Conservation (phyloP, 1,140 invertebrate genomes). For the Drosophila lini region DNA sequence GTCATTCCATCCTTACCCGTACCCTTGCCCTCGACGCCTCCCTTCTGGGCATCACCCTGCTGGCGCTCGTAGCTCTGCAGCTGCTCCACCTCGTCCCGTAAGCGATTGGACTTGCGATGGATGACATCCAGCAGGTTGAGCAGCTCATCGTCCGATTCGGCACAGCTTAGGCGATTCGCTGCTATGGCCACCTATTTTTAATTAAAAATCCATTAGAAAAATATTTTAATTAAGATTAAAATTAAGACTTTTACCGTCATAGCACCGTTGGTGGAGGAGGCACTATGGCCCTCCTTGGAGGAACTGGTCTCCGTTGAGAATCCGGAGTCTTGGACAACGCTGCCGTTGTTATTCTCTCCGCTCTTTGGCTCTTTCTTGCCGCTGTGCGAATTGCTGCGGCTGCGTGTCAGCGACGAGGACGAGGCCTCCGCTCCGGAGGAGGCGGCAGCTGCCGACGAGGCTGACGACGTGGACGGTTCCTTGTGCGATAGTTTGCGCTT, state of each 20-base stretch:
- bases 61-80: slow-evolving; percentile 77
- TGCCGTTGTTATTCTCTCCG: slow-evolving; percentile 86
- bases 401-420: slow-evolving; percentile 86
- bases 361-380: slow-evolving; percentile 85
- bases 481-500: slow-evolving; percentile 87
- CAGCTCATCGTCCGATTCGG: slow-evolving; percentile 91
- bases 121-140: slow-evolving; percentile 94
- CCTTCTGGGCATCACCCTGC: slow-evolving; percentile 21
- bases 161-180: slow-evolving; percentile 75
- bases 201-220: background rate
- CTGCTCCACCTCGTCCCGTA: slow-evolving; percentile 90
- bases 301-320: slow-evolving; percentile 93
- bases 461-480: slow-evolving; percentile 78
- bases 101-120: slow-evolving; percentile 90
- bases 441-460: slow-evolving; percentile 25
- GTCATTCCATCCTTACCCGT: slow-evolving; percentile 55
- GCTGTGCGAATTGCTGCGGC: slow-evolving; percentile 88
- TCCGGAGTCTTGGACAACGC: slow-evolving; percentile 92
- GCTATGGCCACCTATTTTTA: slow-evolving; percentile 68
- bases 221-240: background rate
- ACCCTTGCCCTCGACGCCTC: slow-evolving; percentile 31
- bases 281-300: slow-evolving; percentile 90
- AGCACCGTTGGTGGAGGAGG: slow-evolving; percentile 83
- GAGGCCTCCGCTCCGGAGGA: slow-evolving; percentile 59
- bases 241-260: slow-evolving; percentile 54